These are phyloP conservation scores for Scaptomyza flava DNA, from an alignment of 2,888 invertebrate species.

Conservation along the genomic window DNA sequence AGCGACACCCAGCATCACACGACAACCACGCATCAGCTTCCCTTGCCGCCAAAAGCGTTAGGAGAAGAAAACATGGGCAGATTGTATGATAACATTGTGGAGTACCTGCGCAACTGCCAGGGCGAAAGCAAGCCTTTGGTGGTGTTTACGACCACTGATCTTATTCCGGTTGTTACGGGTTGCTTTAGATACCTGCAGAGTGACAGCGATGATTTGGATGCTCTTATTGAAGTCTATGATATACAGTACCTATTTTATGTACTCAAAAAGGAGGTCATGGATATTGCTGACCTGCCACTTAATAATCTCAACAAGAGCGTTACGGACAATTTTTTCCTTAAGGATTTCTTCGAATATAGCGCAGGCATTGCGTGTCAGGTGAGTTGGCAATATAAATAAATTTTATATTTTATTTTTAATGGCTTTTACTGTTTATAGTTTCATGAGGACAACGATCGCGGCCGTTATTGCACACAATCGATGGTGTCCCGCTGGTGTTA, in stretches of 20 bases:
- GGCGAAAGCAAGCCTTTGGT: slow-evolving; percentile 76
- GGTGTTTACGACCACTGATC: slow-evolving; percentile 83
- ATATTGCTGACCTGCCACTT: slow-evolving; percentile 63
- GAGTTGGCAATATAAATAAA: slow-evolving; percentile 16
- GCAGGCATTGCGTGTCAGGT: slow-evolving; percentile 82
- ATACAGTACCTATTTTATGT: slow-evolving; percentile 79
- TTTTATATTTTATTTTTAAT: neutral
- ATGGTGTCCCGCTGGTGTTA: slow-evolving; percentile 84
- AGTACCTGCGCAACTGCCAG: slow-evolving; percentile 79
- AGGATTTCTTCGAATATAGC: slow-evolving; percentile 80
- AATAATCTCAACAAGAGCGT: slow-evolving; percentile 61
- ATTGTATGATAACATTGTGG: slow-evolving; percentile 83
- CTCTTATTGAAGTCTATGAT: slow-evolving; percentile 67
- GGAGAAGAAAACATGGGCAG: slow-evolving; percentile 75
- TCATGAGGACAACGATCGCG: slow-evolving; percentile 82
- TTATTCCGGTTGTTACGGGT: slow-evolving; percentile 78
- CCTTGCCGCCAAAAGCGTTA: slow-evolving; percentile 83
- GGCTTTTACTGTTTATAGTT: slow-evolving; percentile 69
- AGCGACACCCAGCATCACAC: slow-evolving; percentile 84
- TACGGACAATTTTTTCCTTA: slow-evolving; percentile 74
- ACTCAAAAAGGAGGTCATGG: slow-evolving; percentile 76
- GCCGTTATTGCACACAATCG: slow-evolving; percentile 84
- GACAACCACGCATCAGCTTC: slow-evolving; percentile 85
- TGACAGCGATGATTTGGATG: slow-evolving; percentile 47
- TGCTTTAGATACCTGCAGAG: slow-evolving; percentile 74